phyloP scores from a whole-genome alignment of 2,888 invertebrate genomes.

The Cephus rjabovi region DNA sequence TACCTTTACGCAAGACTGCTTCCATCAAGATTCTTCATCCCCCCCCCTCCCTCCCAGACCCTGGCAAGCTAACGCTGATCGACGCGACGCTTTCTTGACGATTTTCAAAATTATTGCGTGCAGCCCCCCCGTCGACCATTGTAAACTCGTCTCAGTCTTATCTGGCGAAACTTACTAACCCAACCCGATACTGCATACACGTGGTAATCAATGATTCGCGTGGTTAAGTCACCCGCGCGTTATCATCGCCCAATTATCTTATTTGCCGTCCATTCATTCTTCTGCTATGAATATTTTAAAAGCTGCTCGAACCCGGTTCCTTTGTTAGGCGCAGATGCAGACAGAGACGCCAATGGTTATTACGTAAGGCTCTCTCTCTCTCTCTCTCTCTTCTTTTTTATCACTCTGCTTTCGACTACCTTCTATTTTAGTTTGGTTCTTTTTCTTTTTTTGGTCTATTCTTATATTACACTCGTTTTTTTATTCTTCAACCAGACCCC shows the following conservation, averaged over 20 bases:
- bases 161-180: background rate
- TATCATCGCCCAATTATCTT: background rate
- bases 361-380: background rate
- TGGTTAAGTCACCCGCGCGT: background rate
- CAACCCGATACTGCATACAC: background rate
- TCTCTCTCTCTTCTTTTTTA: background rate
- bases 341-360: background rate
- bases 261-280: background rate
- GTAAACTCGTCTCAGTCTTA: background rate
- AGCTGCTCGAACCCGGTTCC: background rate
- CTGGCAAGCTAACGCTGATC: constrained; percentile 24
- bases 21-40: constrained; percentile 28
- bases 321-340: background rate
- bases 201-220: background rate
- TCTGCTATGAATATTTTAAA: background rate
- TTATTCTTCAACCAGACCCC: background rate
- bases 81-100: constrained; percentile 10
- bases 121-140: background rate
- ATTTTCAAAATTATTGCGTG: background rate
- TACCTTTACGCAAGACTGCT: constrained; percentile 34
- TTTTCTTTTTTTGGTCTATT: background rate
- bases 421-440: background rate
- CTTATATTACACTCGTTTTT: background rate
- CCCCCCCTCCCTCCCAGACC: background rate
- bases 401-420: background rate